A percentile compares a stretch with the other conserved stretches of the same genome.
Conservation (phyloP, 1,140 invertebrate genomes). For the Pseudomyrmex flavicornis region DNA sequence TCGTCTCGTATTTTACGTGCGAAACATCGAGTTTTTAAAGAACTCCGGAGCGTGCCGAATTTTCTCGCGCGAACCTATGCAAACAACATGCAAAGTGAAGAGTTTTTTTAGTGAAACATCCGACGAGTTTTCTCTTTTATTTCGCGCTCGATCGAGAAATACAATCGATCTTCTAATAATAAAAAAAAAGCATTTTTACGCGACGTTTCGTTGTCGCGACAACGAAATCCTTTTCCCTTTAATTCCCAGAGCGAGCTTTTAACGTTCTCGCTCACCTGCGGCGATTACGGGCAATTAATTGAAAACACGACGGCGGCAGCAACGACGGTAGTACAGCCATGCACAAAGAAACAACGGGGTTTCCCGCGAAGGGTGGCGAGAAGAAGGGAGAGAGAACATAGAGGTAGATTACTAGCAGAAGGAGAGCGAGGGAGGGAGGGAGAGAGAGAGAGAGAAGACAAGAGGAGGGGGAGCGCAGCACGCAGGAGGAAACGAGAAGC, state of each 20-base stretch:
- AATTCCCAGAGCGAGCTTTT: conserved; percentile 41
- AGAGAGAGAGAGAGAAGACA: background rate
- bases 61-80: no score
- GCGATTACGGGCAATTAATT: conserved; percentile 52
- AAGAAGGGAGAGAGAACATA: conserved; percentile 11
- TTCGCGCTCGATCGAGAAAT: background rate
- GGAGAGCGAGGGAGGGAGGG: background rate
- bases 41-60: no score
- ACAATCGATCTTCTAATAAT: background rate
- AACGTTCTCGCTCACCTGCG: conserved; percentile 16
- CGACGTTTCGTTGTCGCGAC: conserved; percentile 1
- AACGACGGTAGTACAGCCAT: background rate
- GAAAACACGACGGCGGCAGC: conserved; percentile 18
- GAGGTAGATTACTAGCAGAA: conserved; percentile 22
- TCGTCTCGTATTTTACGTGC: no score
- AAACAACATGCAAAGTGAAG: no score
- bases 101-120: no score
- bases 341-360: conserved; percentile 42
- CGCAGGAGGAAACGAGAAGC: conserved; percentile 30
- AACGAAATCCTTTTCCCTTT: conserved; percentile 22
- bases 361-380: background rate
- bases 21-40: no score
- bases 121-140: background rate
- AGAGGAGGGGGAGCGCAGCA: conserved; percentile 3
- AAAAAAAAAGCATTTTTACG: background rate